Base-by-base conservation (phyloP, 2,797 vertebrate genomes). In the Anabacerthia variegaticeps region DNA sequence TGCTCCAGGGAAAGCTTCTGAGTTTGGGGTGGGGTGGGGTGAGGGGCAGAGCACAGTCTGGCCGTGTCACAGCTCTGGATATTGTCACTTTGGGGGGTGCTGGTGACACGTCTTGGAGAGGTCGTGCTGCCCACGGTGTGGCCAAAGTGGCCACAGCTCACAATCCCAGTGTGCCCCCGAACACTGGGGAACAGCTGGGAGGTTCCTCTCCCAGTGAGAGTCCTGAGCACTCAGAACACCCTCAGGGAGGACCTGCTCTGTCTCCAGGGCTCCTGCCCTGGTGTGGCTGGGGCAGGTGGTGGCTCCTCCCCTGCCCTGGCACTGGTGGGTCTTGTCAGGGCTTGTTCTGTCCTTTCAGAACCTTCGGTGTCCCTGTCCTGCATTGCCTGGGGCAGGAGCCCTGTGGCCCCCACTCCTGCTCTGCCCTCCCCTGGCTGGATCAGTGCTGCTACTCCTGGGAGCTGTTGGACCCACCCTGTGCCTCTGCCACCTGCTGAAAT, bases 61-160 rank as follows among this genome's bases (percentile, higher is more conserved):
- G n/a, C 9, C 0, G 1, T 17, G n/a, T 18, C 3, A 1, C 2
- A 2, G 17, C 3, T 49, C 32, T 24, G 37, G 21, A 1, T 19
- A 43, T 37, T 44, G 28, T 67, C 54, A 15, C 28, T 68, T 12
- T 18, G 44, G 43, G 67, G 34, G 62, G 55, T 5, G 43, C 2
- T 2, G 22, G 32, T 62, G 56, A 39, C 26, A 6, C 0, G 0
- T 8, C 24, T 27, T 28, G 2, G n/a, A 26, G 19, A n/a, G 10
- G 10, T 69, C 41, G 7, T 36, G 52, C 56, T 67, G 34, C 2
- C 59, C 30, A 10, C 0, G 62, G 41, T 56, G 20, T 32, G 14
- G 27, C 27, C 17, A 1, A 34, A 32, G 48, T 17, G 24, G 21
- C 34, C 24, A 5, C 2, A 3, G 30, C 56, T 75, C 43, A 23